These are phyloP conservation scores for Chlorodrepanis virens DNA, from an alignment of 2,113 vertebrate genomes.

Conservation along the genomic window DNA sequence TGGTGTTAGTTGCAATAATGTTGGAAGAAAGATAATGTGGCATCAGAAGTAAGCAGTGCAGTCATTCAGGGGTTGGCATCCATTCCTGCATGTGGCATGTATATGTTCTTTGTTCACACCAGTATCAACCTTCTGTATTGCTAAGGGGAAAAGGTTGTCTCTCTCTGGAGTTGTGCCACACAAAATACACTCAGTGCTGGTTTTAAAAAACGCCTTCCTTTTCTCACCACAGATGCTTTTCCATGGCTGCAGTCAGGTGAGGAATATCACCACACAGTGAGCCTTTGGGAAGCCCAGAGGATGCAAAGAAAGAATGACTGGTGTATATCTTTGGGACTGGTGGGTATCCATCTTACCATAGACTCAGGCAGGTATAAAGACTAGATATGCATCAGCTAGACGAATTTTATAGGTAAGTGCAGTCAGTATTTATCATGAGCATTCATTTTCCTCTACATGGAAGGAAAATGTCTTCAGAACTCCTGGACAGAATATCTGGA, in stretches of 20 bases:
- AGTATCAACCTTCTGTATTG: background rate
- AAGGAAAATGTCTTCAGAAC: background rate
- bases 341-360: background rate
- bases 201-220: background rate
- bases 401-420: background rate
- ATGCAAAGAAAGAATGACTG: background rate
- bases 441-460: background rate
- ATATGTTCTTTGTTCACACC: background rate
- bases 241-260: background rate
- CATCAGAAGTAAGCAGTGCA: background rate
- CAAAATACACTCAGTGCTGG: background rate
- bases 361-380: background rate
- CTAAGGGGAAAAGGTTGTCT: background rate
- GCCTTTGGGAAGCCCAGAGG: background rate
- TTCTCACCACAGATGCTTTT: background rate
- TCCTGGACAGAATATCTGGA: background rate
- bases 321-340: rapidly evolving
- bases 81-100: rapidly evolving
- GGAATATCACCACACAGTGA: background rate
- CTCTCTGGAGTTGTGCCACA: background rate
- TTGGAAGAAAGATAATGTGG: background rate
- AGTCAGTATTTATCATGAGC: background rate
- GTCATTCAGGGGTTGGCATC: background rate
- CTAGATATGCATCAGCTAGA: background rate
- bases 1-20: background rate